These are phyloP conservation scores for Phrixothrix hirtus DNA, from an alignment of 2,888 invertebrate genomes.

Conservation along the genomic window DNA sequence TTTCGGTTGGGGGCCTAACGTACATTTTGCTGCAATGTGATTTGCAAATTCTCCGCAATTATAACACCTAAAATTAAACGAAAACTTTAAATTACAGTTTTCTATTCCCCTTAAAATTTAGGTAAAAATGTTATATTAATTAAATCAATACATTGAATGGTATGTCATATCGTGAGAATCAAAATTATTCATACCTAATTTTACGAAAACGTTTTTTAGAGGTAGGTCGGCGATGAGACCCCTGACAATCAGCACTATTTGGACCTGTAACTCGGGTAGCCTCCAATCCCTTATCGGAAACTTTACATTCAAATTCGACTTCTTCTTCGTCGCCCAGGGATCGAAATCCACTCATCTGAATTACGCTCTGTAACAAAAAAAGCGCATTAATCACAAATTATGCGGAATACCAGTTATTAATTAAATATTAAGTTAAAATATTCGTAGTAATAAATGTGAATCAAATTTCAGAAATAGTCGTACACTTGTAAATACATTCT, in stretches of 20 bases:
- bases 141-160: too few relatives aligned
- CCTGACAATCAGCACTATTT: conserved; percentile 76
- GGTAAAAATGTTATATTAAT: too few relatives aligned
- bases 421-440: too few relatives aligned
- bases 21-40: conserved; percentile 89
- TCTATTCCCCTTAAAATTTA: too few relatives aligned
- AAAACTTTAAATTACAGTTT: background rate
- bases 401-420: too few relatives aligned
- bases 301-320: conserved; percentile 84
- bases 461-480: too few relatives aligned
- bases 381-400: too few relatives aligned
- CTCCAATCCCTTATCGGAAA: conserved; percentile 84
- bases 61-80: conserved; percentile 69
- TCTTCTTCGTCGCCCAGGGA: conserved; percentile 87
- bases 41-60: conserved; percentile 93
- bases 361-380: conserved; percentile 73
- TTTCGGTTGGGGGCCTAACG: conserved; percentile 86
- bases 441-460: too few relatives aligned
- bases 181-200: conserved; percentile 63
- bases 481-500: too few relatives aligned
- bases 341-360: conserved; percentile 88
- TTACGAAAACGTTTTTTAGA: conserved; percentile 83
- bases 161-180: too few relatives aligned
- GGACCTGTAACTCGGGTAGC: conserved; percentile 84
- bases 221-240: conserved; percentile 79